These are phyloP conservation scores for Phoxinus dragarum DNA, from an alignment of 2,797 vertebrate species.

Conservation along the genomic window DNA sequence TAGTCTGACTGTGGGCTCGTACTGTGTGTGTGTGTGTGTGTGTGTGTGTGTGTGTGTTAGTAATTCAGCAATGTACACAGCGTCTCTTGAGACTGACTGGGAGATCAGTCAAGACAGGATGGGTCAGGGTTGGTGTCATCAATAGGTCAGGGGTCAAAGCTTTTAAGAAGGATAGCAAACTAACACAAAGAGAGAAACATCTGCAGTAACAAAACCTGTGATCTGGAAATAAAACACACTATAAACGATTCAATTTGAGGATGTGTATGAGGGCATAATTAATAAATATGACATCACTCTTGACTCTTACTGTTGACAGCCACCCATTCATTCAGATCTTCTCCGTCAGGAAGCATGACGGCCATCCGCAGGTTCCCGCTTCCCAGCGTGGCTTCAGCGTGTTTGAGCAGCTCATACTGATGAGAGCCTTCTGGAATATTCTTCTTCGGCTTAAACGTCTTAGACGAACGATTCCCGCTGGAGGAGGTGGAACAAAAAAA, in stretches of 20 bases:
- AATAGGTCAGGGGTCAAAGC: conserved; percentile 39
- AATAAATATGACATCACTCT: not conserved
- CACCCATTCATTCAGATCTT: conserved; percentile 97
- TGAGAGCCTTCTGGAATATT: conserved; percentile 97
- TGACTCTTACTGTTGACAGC: conserved; percentile 94
- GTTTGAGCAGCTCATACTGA: conserved; percentile 96
- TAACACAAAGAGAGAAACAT: conserved; percentile 1
- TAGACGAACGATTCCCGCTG: conserved; percentile 92
- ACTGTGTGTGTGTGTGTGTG: not conserved
- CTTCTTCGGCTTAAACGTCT: conserved; percentile 99
- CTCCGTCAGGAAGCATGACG: conserved; percentile 95
- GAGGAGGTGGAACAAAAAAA: conserved; percentile 36
- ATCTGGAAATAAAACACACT: not conserved
- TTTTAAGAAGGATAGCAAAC: conserved; percentile 13
- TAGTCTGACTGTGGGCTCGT: not conserved
- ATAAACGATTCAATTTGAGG: not conserved
- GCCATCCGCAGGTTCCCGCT: conserved; percentile 97
- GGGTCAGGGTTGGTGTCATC: not conserved
- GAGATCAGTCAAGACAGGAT: not conserved
- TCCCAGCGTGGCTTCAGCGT: conserved; percentile 95
- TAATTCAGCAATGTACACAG: not conserved
- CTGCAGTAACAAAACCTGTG: not conserved
- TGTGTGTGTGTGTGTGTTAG: not conserved
- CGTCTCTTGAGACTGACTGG: not conserved
- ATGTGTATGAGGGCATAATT: not conserved